Conservation (phyloP, 2,888 invertebrate species). For the Fissipunctia ypsillon region DNA sequence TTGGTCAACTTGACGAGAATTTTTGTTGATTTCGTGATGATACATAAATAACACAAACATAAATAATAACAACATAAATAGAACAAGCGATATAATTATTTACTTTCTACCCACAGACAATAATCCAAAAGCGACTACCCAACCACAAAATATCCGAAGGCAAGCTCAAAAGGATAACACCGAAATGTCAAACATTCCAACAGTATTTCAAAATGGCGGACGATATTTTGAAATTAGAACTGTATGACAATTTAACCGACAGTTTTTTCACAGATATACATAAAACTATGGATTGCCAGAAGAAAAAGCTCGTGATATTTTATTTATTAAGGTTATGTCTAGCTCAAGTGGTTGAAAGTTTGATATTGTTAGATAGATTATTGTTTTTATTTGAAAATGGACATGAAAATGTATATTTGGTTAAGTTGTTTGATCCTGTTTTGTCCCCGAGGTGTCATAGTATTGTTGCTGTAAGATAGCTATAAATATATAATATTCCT, state of each 20-base stretch:
- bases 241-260: constrained; percentile 81
- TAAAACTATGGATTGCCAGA: constrained; percentile 76
- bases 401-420: constrained; percentile 90
- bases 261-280: constrained; percentile 72
- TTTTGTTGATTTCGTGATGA: not conserved
- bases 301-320: constrained; percentile 93
- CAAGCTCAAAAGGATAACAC: constrained; percentile 92
- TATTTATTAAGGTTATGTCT: constrained; percentile 94
- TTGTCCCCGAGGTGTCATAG: constrained; percentile 96
- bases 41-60: no score
- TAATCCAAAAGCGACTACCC: constrained; percentile 79
- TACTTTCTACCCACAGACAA: constrained; percentile 76
- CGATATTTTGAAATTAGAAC: constrained; percentile 90
- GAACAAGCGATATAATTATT: not conserved
- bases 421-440: constrained; percentile 95
- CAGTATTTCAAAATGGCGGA: constrained; percentile 93
- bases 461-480: constrained; percentile 91
- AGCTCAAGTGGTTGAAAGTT: constrained; percentile 95
- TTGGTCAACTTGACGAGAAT: not conserved
- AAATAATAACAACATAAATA: no score
- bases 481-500: constrained; percentile 7
- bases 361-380: constrained; percentile 95
- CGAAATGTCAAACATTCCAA: constrained; percentile 91
- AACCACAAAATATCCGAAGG: constrained; percentile 77
- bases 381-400: constrained; percentile 93